Conservation (phyloP, 1,140 invertebrate genomes). For the Penaeus chinensis region DNA sequence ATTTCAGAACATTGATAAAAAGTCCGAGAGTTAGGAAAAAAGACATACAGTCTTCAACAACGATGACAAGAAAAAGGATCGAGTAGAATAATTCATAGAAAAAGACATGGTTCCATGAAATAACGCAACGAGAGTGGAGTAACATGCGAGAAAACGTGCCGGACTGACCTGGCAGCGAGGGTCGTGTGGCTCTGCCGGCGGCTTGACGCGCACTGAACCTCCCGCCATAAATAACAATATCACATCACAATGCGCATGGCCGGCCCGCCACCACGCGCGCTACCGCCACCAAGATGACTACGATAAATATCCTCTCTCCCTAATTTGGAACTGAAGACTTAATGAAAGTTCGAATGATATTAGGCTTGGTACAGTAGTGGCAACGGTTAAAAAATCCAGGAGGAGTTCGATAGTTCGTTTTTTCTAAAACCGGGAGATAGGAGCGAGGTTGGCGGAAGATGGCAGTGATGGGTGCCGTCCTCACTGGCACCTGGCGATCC, state of each 20-base stretch:
- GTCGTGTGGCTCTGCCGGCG: slow-evolving; percentile 59
- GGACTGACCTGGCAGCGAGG: slow-evolving; percentile 60
- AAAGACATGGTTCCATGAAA: slow-evolving; percentile 42
- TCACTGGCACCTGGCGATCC: no score
- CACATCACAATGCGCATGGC: slow-evolving; percentile 61
- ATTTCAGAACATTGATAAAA: slow-evolving; percentile 23
- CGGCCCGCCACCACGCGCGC: slow-evolving; percentile 48
- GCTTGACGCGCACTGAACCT: slow-evolving; percentile 59
- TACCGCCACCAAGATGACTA: slow-evolving; percentile 49
- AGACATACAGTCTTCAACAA: slow-evolving; percentile 2
- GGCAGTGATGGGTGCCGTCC: no score
- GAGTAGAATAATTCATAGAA: slow-evolving; percentile 9
- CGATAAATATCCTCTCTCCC: slow-evolving; percentile 41
- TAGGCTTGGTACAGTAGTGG: slow-evolving; percentile 7
- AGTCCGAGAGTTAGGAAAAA: not conserved
- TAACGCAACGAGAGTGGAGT: slow-evolving; percentile 25
- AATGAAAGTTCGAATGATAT: slow-evolving; percentile 18
- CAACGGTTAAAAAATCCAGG: slow-evolving; percentile 13
- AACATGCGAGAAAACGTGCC: slow-evolving; percentile 60
- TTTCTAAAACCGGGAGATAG: no score
- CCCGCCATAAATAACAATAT: slow-evolving; percentile 61
- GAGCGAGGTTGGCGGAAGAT: no score
- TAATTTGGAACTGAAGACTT: slow-evolving; percentile 30
- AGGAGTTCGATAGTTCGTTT: slow-evolving; percentile 21
- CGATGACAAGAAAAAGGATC: slow-evolving; percentile 35